phyloP scores from a whole-genome alignment of 2,797 vertebrate species.

The Halcyon badia region DNA sequence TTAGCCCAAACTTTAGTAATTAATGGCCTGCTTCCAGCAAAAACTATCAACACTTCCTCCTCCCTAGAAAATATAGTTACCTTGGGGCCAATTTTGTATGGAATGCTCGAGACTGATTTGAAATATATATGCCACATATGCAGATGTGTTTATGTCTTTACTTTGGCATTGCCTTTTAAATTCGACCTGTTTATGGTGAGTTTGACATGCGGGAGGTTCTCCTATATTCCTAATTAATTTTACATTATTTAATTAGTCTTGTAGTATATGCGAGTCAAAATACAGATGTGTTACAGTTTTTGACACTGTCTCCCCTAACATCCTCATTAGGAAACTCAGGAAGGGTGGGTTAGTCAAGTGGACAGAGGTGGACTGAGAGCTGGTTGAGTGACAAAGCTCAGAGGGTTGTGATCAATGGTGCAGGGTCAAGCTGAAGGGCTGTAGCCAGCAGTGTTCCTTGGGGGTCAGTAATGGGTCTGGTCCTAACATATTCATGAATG shows the following conservation, averaged over 20 bases:
- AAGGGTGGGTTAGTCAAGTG: too few relatives aligned
- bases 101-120: background rate
- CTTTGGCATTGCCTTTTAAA: background rate
- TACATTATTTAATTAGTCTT: background rate
- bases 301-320: too few relatives aligned
- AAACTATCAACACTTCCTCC: background rate
- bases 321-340: too few relatives aligned
- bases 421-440: too few relatives aligned
- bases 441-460: too few relatives aligned
- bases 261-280: background rate
- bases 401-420: too few relatives aligned
- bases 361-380: too few relatives aligned
- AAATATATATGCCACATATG: background rate
- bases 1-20: conserved; percentile 14
- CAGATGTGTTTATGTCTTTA: background rate
- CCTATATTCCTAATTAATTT: background rate
- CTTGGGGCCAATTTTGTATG: background rate
- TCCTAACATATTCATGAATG: too few relatives aligned
- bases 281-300: background rate
- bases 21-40: conserved; percentile 10
- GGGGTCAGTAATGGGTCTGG: too few relatives aligned
- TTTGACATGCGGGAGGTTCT: background rate
- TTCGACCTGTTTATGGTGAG: background rate
- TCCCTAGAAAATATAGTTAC: background rate
- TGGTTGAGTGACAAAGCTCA: too few relatives aligned